Conservation (phyloP, 2,797 vertebrate species). For the Ctenochaetus hawaiiensis region DNA sequence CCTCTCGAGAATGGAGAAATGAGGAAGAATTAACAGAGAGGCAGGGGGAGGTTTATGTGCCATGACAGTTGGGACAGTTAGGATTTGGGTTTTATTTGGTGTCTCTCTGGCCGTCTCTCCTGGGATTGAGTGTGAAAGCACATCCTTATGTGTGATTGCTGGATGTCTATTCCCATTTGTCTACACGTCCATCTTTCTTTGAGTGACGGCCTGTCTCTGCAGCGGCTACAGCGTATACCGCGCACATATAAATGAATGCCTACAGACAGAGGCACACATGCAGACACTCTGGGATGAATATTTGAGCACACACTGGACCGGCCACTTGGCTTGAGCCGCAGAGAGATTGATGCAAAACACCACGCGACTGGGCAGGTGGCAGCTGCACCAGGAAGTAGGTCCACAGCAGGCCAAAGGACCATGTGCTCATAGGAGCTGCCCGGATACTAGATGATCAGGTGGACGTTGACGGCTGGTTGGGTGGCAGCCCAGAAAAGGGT, state of each 20-base stretch:
- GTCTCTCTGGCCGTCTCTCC: slow-evolving; percentile 55
- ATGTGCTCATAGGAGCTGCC: slow-evolving; percentile 54
- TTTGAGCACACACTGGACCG: slow-evolving; percentile 33
- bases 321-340: slow-evolving; percentile 58
- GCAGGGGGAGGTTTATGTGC: slow-evolving; percentile 14
- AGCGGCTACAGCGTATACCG: not conserved
- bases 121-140: slow-evolving; percentile 72
- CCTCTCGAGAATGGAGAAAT: slow-evolving; percentile 10
- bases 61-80: slow-evolving; percentile 10
- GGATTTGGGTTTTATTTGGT: slow-evolving; percentile 54
- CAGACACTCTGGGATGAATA: slow-evolving; percentile 29
- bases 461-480: slow-evolving; percentile 55
- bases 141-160: slow-evolving; percentile 69
- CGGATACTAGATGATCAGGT: slow-evolving; percentile 65
- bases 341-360: slow-evolving; percentile 73
- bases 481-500: slow-evolving; percentile 48
- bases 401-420: slow-evolving; percentile 64
- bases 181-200: slow-evolving; percentile 71
- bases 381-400: slow-evolving; percentile 77
- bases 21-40: slow-evolving; percentile 22
- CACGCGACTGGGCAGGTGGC: slow-evolving; percentile 72
- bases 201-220: slow-evolving; percentile 55
- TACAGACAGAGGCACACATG: slow-evolving; percentile 26
- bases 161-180: slow-evolving; percentile 72
- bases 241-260: slow-evolving; percentile 41